phyloP scores from a whole-genome alignment of 2,888 invertebrate species.

The Rhingia rostrata region DNA sequence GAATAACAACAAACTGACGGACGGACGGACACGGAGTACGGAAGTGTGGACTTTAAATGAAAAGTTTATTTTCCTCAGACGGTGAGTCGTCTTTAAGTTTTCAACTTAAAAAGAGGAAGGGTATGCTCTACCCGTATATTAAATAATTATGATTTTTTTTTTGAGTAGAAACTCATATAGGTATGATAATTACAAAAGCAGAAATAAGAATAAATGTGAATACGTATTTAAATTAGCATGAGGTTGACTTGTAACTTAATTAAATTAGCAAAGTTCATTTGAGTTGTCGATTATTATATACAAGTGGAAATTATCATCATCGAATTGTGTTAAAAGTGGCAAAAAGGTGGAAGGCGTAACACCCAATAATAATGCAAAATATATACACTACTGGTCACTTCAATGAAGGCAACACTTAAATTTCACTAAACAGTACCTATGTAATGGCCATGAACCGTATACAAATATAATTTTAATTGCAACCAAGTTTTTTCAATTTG shows the following conservation, averaged over 20 bases:
- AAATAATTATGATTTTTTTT: constrained; percentile 17
- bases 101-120: background rate
- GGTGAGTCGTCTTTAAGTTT: constrained; percentile 14
- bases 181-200: background rate
- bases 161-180: background rate
- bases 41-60: constrained; percentile 5
- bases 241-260: background rate
- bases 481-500: too few species aligned
- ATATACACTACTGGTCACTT: too few species aligned
- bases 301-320: too few species aligned
- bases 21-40: background rate
- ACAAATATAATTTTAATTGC: too few species aligned
- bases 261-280: background rate
- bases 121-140: background rate
- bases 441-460: too few species aligned
- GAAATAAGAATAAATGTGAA: too few species aligned
- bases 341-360: too few species aligned
- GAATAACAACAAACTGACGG: background rate
- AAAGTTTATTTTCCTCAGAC: constrained; percentile 14
- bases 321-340: too few species aligned
- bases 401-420: too few species aligned
- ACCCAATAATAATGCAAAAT: too few species aligned
- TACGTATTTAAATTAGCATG: background rate
- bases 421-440: too few species aligned
- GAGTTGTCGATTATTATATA: too few species aligned